Conservation (phyloP, 2,113 vertebrate species). For the Saimiri boliviensis region DNA sequence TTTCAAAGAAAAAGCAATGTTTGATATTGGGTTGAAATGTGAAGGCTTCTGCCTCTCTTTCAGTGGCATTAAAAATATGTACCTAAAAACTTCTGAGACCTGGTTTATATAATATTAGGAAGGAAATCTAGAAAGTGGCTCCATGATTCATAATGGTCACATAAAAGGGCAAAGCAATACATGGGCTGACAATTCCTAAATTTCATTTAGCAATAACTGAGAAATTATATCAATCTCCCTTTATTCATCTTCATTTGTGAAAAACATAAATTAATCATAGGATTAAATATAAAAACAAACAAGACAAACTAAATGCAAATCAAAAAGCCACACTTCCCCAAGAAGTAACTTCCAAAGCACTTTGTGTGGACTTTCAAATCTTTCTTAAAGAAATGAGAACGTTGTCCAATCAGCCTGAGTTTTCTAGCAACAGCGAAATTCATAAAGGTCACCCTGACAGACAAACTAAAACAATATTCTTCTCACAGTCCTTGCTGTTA, state of each 20-base stretch:
- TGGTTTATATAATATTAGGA: not conserved
- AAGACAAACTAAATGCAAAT: not conserved
- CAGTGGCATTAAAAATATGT: not conserved
- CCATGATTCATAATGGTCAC: not conserved
- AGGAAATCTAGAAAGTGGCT: not conserved
- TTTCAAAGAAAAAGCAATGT: not conserved
- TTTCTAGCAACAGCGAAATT: constrained; percentile 40
- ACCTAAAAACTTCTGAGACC: not conserved
- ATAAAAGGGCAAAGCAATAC: not conserved
- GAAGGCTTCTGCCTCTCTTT: constrained; percentile 3
- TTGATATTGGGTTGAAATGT: not conserved
- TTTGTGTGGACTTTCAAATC: not conserved
- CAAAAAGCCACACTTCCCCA: not conserved
- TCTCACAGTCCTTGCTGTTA: not conserved
- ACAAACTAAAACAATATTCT: constrained; percentile 42
- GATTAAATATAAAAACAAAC: not conserved
- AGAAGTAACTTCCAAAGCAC: not conserved
- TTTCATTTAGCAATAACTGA: not conserved
- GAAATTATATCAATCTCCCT: not conserved
- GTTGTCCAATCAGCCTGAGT: not conserved
- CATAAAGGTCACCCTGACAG: constrained; percentile 56
- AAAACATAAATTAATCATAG: not conserved
- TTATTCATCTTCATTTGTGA: not conserved
- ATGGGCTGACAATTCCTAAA: not conserved
- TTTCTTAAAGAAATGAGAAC: not conserved